A percentile compares a stretch with the other conserved stretches of the same genome.
These are phyloP conservation scores for Sarcophaga rosellei DNA, from an alignment of 2,888 invertebrate species.

Conservation along the genomic window DNA sequence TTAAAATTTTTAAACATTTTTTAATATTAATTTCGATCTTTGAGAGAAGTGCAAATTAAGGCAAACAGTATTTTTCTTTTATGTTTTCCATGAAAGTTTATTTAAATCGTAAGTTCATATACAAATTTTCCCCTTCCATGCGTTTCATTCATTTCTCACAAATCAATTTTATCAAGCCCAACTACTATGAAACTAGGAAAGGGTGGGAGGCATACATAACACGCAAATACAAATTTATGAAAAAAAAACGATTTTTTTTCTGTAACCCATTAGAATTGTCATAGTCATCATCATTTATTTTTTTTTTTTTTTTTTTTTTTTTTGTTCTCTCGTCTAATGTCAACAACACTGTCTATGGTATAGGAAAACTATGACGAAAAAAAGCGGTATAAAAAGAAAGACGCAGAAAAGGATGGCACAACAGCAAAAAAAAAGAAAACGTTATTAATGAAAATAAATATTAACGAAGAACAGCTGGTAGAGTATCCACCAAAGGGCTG, in stretches of 20 bases:
- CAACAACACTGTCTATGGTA: slow-evolving; percentile 31
- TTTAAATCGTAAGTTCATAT: not conserved
- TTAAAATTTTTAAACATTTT: no score
- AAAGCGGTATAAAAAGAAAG: not conserved
- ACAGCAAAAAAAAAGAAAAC: not conserved
- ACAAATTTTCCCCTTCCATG: not conserved
- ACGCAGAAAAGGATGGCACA: not conserved
- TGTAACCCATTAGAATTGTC: slow-evolving; percentile 33
- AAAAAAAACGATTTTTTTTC: not conserved
- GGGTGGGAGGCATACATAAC: not conserved
- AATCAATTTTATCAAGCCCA: slow-evolving; percentile 12
- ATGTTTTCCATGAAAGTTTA: not conserved
- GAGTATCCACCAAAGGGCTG: slow-evolving; percentile 1
- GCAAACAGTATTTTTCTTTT: not conserved
- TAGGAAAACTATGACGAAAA: not conserved
- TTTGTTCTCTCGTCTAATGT: slow-evolving; percentile 9
- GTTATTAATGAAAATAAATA: slow-evolving; percentile 43
- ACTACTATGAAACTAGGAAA: not conserved
- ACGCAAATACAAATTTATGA: no score
- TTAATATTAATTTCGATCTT: no score
- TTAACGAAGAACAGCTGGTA: slow-evolving; percentile 30
- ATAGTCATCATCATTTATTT: slow-evolving; percentile 11
- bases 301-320: slow-evolving; percentile 3
- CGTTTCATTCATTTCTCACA: not conserved
- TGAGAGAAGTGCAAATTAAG: no score